Percentiles rank a stretch among this genome's conserved stretches.
phyloP scores from a whole-genome alignment of 2,113 vertebrate genomes.

The Halcyon malimbica region DNA sequence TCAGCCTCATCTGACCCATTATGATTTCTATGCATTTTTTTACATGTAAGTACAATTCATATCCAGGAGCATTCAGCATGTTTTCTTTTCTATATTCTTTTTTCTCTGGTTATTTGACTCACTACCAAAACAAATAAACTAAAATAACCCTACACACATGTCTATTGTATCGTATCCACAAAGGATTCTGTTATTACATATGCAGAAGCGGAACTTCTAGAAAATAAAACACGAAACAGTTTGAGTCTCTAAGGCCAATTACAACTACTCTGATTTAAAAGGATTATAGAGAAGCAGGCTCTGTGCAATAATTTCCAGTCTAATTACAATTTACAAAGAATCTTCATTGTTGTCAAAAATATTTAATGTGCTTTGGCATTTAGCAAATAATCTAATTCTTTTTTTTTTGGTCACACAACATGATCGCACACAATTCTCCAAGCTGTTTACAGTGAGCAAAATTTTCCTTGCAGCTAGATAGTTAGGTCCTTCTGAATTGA shows the following conservation, averaged over 20 bases:
- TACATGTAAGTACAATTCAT: neutral
- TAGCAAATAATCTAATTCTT: constrained; percentile 74
- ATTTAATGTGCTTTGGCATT: constrained; percentile 76
- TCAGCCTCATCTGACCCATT: neutral
- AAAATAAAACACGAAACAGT: constrained; percentile 71
- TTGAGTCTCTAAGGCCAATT: constrained; percentile 77
- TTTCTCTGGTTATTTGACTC: constrained; percentile 58
- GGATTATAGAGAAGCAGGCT: constrained; percentile 72
- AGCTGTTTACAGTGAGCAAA: constrained; percentile 70
- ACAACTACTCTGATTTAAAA: constrained; percentile 77
- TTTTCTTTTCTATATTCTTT: constrained; percentile 37
- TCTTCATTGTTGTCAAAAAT: constrained; percentile 77
- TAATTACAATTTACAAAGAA: constrained; percentile 79
- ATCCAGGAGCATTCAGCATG: neutral
- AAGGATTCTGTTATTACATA: constrained; percentile 72
- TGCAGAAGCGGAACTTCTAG: constrained; percentile 73
- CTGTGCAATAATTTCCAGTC: constrained; percentile 77
- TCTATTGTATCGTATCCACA: constrained; percentile 53
- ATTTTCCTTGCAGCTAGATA: constrained; percentile 66
- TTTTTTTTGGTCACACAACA: constrained; percentile 70
- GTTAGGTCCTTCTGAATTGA: constrained; percentile 59
- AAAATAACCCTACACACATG: constrained; percentile 62
- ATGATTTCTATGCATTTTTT: neutral
- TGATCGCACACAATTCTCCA: constrained; percentile 69
- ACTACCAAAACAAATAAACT: constrained; percentile 69